phyloP scores from a whole-genome alignment of 2,888 invertebrate genomes.

The Sturmia bella region DNA sequence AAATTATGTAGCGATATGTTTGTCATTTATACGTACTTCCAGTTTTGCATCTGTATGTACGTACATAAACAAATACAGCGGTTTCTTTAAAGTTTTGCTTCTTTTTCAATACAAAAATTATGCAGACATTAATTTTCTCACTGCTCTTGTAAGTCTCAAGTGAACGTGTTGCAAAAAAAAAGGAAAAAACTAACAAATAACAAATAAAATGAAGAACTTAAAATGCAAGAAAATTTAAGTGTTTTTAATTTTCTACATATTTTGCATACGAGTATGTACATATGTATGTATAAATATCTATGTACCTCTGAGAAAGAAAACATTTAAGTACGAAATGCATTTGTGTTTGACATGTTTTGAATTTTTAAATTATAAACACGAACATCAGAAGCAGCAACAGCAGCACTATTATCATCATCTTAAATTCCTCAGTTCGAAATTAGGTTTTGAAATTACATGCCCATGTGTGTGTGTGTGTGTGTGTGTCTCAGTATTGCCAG shows the following conservation, averaged over 20 bases:
- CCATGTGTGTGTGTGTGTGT: neutral
- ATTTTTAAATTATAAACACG: constrained; percentile 53
- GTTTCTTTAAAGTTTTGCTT: constrained; percentile 34
- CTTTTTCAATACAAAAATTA: neutral
- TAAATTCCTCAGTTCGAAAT: constrained; percentile 49
- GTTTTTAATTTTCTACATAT: constrained; percentile 45
- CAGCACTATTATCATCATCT: constrained; percentile 22
- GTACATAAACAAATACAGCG: constrained; percentile 25
- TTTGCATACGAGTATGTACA: too few relatives aligned
- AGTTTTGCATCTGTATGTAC: neutral
- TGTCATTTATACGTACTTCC: neutral
- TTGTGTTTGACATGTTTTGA: constrained; percentile 63
- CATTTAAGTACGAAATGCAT: constrained; percentile 38
- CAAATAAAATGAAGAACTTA: constrained; percentile 25
- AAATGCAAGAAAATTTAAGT: constrained; percentile 58
- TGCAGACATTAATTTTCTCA: constrained; percentile 40
- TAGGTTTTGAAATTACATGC: constrained; percentile 46
- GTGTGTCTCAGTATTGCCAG: neutral
- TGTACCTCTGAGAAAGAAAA: constrained; percentile 6
- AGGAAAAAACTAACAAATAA: neutral
- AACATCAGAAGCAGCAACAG: constrained; percentile 25
- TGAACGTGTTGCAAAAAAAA: constrained; percentile 22
- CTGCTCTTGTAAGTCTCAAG: constrained; percentile 48
- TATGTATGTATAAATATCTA: neutral
- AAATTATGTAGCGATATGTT: too few relatives aligned